Base-by-base conservation (phyloP, 2,888 invertebrate genomes). In the Drosophila borealis region DNA sequence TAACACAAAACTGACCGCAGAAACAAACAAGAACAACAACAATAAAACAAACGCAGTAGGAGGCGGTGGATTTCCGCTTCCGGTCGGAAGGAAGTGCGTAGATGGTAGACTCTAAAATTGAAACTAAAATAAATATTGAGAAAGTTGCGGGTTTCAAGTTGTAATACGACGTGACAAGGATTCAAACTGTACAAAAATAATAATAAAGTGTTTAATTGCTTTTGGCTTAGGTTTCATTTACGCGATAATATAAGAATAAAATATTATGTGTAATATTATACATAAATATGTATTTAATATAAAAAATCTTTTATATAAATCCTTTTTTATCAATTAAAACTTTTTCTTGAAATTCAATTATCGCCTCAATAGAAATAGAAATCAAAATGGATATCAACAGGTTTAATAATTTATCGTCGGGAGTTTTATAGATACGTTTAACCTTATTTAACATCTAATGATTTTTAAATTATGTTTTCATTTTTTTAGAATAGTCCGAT, bases 1-100 rank as follows among this genome's bases (percentile, higher is more conserved):
- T 73, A 74, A 70, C 70, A 75, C 67, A 75, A 75, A 70, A 75
- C 72, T 74, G 80, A 80, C 79, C 79, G 61, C 77, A 69, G 60
- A 56, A 67, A 64, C 66, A 76, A 68, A 69, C 59, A 63, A 50
- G 49, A 55, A 67, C 21, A 67, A 71, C 66, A 71, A 51, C 63
- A 79, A 76, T 44, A 69, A 76, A 79, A 80, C 77, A 64, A 70
- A 74, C 67, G 74, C 13, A 49, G 13, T 8, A 48, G 41, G 37
- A 41, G 46, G 45, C 59, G 63, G 59, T 64, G 29, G 44, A 37
- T 8, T 14, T 29, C 29, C 29, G 33, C 45, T 10, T n/a, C 37
- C 11, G 53, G 21, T 41, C 39, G 70, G 61, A 70, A 64, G 71
- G 59, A 73, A 61, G 50, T 69, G 55, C 61, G 54, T 66, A 49